phyloP scores from a whole-genome alignment of 1,140 invertebrate species.

The Drosophila pallidifrons region DNA sequence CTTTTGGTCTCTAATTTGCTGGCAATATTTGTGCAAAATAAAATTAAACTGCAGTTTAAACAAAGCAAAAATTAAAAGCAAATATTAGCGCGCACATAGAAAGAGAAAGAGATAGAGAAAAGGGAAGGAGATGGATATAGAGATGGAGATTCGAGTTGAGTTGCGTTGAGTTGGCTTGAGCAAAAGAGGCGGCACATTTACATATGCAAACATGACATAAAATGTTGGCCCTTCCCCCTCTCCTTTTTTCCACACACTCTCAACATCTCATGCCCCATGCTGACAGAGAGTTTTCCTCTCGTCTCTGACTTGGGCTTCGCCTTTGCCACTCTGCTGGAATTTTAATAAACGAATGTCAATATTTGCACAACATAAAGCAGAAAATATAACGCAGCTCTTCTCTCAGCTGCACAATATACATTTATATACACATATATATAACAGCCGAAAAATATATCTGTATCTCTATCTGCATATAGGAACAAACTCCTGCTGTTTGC shows the following conservation, averaged over 20 bases:
- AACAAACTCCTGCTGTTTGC: constrained; percentile 51
- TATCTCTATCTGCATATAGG: constrained; percentile 2
- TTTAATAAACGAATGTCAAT: constrained; percentile 84
- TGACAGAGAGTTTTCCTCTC: constrained; percentile 29
- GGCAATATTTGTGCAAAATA: constrained; percentile 81
- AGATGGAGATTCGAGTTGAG: not conserved
- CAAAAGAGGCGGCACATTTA: constrained; percentile 59
- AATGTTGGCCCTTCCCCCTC: constrained; percentile 43
- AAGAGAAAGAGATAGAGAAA: constrained; percentile 16
- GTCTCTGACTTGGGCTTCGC: constrained; percentile 47
- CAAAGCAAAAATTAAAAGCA: constrained; percentile 83
- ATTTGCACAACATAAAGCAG: constrained; percentile 83
- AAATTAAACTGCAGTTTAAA: constrained; percentile 84
- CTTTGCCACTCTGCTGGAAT: constrained; percentile 72
- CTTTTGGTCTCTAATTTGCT: constrained; percentile 72
- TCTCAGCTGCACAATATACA: constrained; percentile 32
- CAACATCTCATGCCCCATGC: constrained; percentile 38
- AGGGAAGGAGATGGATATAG: constrained; percentile 14
- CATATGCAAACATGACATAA: constrained; percentile 83
- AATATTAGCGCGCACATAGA: constrained; percentile 67
- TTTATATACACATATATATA: constrained; percentile 11
- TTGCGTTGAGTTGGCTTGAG: not conserved
- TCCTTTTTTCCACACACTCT: not conserved
- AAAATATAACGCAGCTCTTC: constrained; percentile 68
- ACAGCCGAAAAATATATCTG: not conserved